Conservation (phyloP, 2,113 vertebrate genomes). For the Tychaedon coryphoeus region DNA sequence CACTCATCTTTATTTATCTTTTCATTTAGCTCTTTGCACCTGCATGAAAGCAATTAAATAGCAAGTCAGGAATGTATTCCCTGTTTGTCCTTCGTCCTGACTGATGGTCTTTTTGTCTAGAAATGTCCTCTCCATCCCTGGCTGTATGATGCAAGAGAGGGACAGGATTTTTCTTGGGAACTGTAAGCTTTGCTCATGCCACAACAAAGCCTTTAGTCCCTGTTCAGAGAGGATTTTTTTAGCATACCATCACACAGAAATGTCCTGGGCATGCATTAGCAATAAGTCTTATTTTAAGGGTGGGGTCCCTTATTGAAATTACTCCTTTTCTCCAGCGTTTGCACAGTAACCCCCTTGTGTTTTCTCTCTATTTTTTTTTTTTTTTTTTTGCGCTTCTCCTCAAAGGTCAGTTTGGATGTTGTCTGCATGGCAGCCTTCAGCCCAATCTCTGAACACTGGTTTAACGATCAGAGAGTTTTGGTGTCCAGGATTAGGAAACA, state of each 20-base stretch:
- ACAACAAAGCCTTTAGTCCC: slow-evolving; percentile 30
- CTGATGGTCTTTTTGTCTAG: slow-evolving; percentile 5
- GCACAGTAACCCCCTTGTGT: slow-evolving; percentile 47
- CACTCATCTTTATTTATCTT: background rate
- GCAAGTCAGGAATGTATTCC: slow-evolving; percentile 20
- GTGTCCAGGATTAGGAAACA: slow-evolving; percentile 36
- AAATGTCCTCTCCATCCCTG: slow-evolving; percentile 5
- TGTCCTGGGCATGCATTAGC: slow-evolving; percentile 34
- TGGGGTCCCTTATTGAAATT: slow-evolving; percentile 26
- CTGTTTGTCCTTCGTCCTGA: background rate
- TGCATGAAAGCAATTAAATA: slow-evolving; percentile 10
- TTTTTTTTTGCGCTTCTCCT: background rate
- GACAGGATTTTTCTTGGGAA: slow-evolving; percentile 18
- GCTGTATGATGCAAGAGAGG: background rate
- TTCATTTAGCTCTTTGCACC: slow-evolving; percentile 13
- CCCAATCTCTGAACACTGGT: background rate
- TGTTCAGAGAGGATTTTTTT: slow-evolving; percentile 32
- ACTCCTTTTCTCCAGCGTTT: background rate
- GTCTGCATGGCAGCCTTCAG: slow-evolving; percentile 50
- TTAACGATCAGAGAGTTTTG: slow-evolving; percentile 10
- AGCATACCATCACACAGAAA: slow-evolving; percentile 29
- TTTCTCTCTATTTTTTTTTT: background rate
- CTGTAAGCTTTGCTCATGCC: background rate
- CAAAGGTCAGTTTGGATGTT: slow-evolving; percentile 43
- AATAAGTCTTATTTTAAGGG: slow-evolving; percentile 27